Conservation (phyloP, 2,113 vertebrate genomes). For the Marmota monax region DNA sequence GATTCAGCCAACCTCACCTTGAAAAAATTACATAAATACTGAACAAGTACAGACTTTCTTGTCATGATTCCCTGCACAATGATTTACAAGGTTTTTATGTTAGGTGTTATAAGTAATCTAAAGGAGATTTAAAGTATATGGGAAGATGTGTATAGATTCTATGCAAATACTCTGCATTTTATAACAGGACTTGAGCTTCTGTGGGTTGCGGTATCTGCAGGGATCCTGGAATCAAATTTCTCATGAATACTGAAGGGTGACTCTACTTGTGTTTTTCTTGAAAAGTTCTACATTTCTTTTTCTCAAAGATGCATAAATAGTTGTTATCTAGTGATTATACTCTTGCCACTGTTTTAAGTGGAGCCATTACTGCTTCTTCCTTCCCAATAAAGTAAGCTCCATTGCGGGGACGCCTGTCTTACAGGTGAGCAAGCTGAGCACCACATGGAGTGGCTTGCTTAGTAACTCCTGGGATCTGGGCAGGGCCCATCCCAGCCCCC, state of each 20-base stretch:
- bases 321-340: background rate
- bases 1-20: background rate
- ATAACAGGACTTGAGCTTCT: background rate
- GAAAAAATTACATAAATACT: background rate
- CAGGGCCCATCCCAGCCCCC: background rate
- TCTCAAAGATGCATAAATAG: background rate
- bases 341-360: background rate
- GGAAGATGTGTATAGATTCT: background rate
- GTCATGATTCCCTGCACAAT: too few species aligned
- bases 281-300: background rate
- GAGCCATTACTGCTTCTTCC: background rate
- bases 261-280: background rate
- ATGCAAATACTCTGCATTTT: background rate
- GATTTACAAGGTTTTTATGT: background rate
- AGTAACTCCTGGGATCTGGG: fast-evolving
- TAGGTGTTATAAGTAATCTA: background rate
- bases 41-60: background rate
- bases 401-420: background rate
- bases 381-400: background rate
- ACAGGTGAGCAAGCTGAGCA: background rate
- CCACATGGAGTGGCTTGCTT: background rate
- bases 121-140: background rate
- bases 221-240: background rate
- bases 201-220: background rate
- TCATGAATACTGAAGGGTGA: background rate